Percentiles rank a stretch among this genome's conserved stretches.
These are phyloP conservation scores for Anthrax anthrax DNA, from an alignment of 2,888 invertebrate genomes.

Conservation along the genomic window DNA sequence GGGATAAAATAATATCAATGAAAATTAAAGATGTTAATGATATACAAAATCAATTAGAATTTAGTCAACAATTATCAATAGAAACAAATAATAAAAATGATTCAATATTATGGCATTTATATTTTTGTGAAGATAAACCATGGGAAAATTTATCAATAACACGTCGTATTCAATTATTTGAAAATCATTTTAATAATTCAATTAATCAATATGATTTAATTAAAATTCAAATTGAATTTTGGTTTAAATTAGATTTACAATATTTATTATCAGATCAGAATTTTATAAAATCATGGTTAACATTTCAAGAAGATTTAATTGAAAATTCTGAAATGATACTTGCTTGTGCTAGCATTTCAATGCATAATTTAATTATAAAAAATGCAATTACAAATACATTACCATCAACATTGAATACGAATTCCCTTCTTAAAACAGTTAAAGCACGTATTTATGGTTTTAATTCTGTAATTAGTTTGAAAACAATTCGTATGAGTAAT, in stretches of 20 bases:
- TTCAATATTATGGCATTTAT: slow-evolving; percentile 47
- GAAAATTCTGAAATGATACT: slow-evolving; percentile 53
- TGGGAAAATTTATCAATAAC: slow-evolving; percentile 36
- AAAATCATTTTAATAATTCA: slow-evolving; percentile 36
- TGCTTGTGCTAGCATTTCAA: slow-evolving; percentile 57
- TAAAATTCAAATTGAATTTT: slow-evolving; percentile 15
- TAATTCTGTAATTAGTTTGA: slow-evolving; percentile 49
- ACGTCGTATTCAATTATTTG: slow-evolving; percentile 38
- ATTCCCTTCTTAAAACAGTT: slow-evolving; percentile 14
- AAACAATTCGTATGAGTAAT: slow-evolving; percentile 54
- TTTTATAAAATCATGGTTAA: slow-evolving; percentile 45
- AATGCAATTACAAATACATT: background rate
- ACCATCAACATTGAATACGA: background rate
- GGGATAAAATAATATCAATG: no score
- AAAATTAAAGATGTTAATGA: no score
- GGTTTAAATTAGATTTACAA: slow-evolving; percentile 39
- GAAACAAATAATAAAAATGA: no score
- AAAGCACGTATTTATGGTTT: slow-evolving; percentile 34
- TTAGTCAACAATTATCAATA: no score
- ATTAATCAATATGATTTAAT: slow-evolving; percentile 16
- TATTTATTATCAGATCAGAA: slow-evolving; percentile 40
- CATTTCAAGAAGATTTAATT: slow-evolving; percentile 49
- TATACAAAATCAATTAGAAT: no score
- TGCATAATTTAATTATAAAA: slow-evolving; percentile 49
- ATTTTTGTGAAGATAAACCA: slow-evolving; percentile 53